These are phyloP conservation scores for Sander lucioperca DNA, from an alignment of 2,113 vertebrate genomes.

Conservation along the genomic window DNA sequence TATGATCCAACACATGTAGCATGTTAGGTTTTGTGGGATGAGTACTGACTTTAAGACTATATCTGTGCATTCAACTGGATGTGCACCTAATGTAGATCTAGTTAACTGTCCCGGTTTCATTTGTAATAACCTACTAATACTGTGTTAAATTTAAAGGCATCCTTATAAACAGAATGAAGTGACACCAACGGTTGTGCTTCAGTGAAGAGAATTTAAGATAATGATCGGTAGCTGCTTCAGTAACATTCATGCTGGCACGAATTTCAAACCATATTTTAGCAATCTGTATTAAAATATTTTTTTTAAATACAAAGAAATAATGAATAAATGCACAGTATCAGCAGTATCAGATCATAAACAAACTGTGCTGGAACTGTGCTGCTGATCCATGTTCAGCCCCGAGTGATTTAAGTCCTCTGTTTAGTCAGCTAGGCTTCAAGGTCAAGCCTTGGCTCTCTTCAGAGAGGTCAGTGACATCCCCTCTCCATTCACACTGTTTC, in stretches of 20 bases:
- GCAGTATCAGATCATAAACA: background rate
- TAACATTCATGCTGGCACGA: background rate
- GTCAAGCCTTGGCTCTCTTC: constrained; percentile 79
- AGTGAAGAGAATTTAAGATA: background rate
- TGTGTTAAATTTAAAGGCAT: background rate
- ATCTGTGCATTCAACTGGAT: constrained; percentile 87
- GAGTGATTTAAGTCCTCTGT: constrained; percentile 63
- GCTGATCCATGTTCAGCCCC: constrained; percentile 33
- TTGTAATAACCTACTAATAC: constrained; percentile 11
- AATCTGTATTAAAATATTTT: background rate
- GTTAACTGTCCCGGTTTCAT: constrained; percentile 85
- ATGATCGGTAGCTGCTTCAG: background rate
- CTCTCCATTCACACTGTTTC: constrained; percentile 79
- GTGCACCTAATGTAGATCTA: constrained; percentile 88
- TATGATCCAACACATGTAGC: constrained; percentile 83
- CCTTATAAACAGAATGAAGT: background rate
- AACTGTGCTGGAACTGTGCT: constrained; percentile 15
- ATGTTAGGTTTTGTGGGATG: constrained; percentile 66
- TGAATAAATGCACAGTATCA: background rate
- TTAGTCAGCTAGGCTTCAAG: constrained; percentile 81
- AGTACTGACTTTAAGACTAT: constrained; percentile 71
- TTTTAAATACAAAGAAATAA: background rate
- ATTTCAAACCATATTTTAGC: background rate
- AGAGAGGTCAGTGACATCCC: constrained; percentile 81
- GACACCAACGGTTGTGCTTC: constrained; percentile 4